These are phyloP conservation scores for Gnatocerus cornutus DNA, from an alignment of 2,888 invertebrate species.

Conservation along the genomic window DNA sequence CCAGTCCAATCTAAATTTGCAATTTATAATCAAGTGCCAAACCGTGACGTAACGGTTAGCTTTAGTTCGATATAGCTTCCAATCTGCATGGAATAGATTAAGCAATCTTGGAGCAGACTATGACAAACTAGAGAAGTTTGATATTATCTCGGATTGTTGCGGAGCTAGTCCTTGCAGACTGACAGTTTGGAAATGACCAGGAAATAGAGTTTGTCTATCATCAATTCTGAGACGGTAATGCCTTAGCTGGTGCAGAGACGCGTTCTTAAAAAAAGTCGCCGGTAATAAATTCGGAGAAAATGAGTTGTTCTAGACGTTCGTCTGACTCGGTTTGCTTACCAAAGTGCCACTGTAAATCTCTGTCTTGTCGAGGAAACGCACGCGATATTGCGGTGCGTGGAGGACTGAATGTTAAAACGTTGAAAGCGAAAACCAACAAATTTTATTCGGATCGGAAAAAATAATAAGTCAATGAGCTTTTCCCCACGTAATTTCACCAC, in stretches of 20 bases:
- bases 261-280: slow-evolving; percentile 28
- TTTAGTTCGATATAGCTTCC: neutral
- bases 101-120: slow-evolving; percentile 40
- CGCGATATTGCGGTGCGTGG: slow-evolving; percentile 1
- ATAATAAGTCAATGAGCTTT: too few species aligned
- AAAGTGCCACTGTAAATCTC: slow-evolving; percentile 37
- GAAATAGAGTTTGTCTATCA: slow-evolving; percentile 64
- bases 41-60: slow-evolving; percentile 1
- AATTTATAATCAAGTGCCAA: slow-evolving; percentile 19
- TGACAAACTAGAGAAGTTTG: slow-evolving; percentile 54
- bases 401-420: neutral
- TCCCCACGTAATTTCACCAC: neutral
- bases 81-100: slow-evolving; percentile 52
- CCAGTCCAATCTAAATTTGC: slow-evolving; percentile 12
- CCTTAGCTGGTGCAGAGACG: slow-evolving; percentile 35
- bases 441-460: too few species aligned
- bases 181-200: slow-evolving; percentile 63
- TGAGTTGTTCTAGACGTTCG: slow-evolving; percentile 40
- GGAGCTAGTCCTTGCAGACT: slow-evolving; percentile 48
- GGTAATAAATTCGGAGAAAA: slow-evolving; percentile 38
- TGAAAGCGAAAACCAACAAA: neutral
- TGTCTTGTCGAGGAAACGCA: slow-evolving; percentile 24
- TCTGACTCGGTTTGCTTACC: slow-evolving; percentile 36
- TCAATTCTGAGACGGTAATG: slow-evolving; percentile 56
- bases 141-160: slow-evolving; percentile 55